A percentile compares a stretch with the other conserved stretches of the same genome.
phyloP scores from a whole-genome alignment of 2,113 vertebrate genomes.

The Acanthochromis polyacanthus region DNA sequence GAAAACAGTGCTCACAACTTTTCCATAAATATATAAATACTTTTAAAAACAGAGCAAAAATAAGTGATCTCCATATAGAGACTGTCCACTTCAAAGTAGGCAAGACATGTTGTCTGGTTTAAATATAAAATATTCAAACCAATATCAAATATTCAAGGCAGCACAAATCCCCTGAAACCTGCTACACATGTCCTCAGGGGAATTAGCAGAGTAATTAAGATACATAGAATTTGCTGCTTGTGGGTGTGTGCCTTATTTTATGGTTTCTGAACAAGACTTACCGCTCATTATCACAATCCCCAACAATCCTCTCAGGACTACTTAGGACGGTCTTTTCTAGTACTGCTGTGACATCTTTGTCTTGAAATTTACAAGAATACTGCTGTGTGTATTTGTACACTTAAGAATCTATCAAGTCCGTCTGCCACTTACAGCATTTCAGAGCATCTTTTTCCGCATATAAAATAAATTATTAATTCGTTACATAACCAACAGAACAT shows the following conservation, averaged over 20 bases:
- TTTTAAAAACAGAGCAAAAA: neutral
- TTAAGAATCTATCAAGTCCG: neutral
- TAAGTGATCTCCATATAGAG: neutral
- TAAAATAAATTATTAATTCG: slow-evolving; percentile 78
- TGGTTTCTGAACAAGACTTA: slow-evolving; percentile 18
- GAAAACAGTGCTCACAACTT: neutral
- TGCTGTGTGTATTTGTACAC: neutral
- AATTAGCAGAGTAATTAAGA: slow-evolving; percentile 4
- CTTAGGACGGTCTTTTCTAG: neutral
- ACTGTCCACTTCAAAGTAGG: neutral
- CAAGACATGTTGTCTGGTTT: slow-evolving; percentile 1
- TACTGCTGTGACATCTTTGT: neutral
- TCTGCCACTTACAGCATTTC: slow-evolving; percentile 41
- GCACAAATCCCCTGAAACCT: slow-evolving; percentile 19
- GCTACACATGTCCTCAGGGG: neutral
- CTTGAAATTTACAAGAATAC: neutral
- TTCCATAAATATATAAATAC: slow-evolving; percentile 13
- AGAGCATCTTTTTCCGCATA: slow-evolving; percentile 52
- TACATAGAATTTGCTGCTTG: slow-evolving; percentile 18
- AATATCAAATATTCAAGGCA: slow-evolving; percentile 34
- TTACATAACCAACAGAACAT: slow-evolving; percentile 73
- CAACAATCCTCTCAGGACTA: neutral
- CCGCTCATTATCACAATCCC: slow-evolving; percentile 10
- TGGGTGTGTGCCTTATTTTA: slow-evolving; percentile 23
- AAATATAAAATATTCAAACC: slow-evolving; percentile 25